phyloP scores from a whole-genome alignment of 2,888 invertebrate genomes.

The Amiota minor region DNA sequence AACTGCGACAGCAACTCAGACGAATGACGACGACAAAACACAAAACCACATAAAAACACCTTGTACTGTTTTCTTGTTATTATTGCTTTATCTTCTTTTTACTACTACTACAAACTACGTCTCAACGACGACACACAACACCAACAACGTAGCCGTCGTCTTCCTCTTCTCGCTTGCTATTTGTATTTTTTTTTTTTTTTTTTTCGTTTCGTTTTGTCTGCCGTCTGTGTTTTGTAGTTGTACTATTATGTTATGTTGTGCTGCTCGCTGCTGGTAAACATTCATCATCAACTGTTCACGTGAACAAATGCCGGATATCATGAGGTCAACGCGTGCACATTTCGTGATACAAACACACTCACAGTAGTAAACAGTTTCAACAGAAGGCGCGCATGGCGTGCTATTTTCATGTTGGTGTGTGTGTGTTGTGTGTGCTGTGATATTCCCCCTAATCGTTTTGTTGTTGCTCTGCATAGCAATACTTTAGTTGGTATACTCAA shows the following conservation, averaged over 20 bases:
- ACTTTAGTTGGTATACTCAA: no score
- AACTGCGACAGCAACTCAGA: slow-evolving; percentile 1
- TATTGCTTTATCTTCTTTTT: no score
- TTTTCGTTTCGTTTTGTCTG: slow-evolving; percentile 30
- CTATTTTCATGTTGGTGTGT: slow-evolving; percentile 49
- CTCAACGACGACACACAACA: not conserved
- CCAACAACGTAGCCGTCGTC: not conserved
- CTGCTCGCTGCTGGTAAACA: slow-evolving; percentile 10
- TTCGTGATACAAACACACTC: slow-evolving; percentile 59
- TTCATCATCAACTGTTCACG: slow-evolving; percentile 74
- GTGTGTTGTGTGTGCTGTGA: no score
- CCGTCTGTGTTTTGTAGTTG: not conserved
- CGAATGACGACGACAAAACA: not conserved
- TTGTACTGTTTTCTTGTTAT: no score
- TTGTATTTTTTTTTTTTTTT: slow-evolving; percentile 35
- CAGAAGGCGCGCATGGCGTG: slow-evolving; percentile 74
- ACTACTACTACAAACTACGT: no score
- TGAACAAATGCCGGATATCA: slow-evolving; percentile 80
- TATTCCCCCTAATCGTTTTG: not conserved
- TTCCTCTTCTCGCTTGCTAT: not conserved
- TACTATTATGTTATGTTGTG: not conserved
- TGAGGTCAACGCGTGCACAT: slow-evolving; percentile 84
- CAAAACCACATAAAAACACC: no score
- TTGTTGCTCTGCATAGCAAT: slow-evolving; percentile 38
- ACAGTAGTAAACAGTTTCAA: slow-evolving; percentile 76